A percentile compares a stretch with the other conserved stretches of the same genome.
These are phyloP conservation scores for Stegodyphus mimosarum DNA, from an alignment of 1,140 invertebrate genomes.

Conservation along the genomic window DNA sequence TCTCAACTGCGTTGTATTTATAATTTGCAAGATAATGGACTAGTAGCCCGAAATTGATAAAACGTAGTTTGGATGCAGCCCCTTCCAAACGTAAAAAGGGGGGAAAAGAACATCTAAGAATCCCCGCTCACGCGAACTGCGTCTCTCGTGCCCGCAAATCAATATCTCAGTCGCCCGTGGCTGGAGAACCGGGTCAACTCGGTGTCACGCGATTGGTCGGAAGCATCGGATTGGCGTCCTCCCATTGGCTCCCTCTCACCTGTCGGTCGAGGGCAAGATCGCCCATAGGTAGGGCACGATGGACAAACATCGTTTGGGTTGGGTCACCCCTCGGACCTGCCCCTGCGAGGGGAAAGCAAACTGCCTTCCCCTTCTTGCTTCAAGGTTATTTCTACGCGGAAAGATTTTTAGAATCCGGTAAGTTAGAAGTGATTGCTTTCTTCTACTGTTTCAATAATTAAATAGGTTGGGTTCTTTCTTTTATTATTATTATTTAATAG, in stretches of 20 bases:
- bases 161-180: slow-evolving; percentile 14
- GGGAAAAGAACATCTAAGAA: no score
- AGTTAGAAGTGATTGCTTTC: no score
- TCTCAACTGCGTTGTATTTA: no score
- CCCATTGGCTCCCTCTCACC: slow-evolving; percentile 35
- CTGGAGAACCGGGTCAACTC: slow-evolving; percentile 30
- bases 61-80: no score
- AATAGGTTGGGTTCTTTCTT: no score
- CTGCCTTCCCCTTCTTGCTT: neutral
- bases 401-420: no score
- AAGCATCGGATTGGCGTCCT: slow-evolving; percentile 3
- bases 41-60: no score
- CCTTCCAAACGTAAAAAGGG: no score
- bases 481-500: no score
- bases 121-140: no score
- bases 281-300: slow-evolving; percentile 39
- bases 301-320: slow-evolving; percentile 12
- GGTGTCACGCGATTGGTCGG: slow-evolving; percentile 44
- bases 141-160: neutral
- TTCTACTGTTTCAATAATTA: no score
- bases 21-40: no score
- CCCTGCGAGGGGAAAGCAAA: neutral
- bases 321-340: neutral
- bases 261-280: slow-evolving; percentile 27
- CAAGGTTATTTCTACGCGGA: neutral